Base-by-base conservation (phyloP, 2,797 vertebrate genomes). In the Cynodonichthys magdalenae region DNA sequence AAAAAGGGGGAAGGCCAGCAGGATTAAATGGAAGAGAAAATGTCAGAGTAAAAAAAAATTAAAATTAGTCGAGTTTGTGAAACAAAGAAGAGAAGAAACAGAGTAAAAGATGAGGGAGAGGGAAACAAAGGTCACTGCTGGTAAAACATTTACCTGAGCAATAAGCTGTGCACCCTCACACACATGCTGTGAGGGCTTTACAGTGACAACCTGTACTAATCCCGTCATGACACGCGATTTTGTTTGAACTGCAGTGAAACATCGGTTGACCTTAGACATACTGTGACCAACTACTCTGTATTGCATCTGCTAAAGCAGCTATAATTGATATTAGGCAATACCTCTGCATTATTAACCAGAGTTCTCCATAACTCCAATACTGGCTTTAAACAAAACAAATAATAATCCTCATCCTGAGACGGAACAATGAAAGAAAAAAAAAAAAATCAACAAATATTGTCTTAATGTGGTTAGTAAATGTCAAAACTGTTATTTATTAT, bases 121-220 rank as follows among this genome's bases (percentile, higher is more conserved):
- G 29, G 54, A 51, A 67, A 80, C 81, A 80, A 89, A 88, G 86
- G 83, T 86, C 68, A 6, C 15, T n/a, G 15, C 65, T 69, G 55
- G 84, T 86, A 60, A 83, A 86, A 90, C 75, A 85, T 89, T 86
- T 81, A 90, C 86, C 56, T 57, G 41, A 53, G 47, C 47, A 2
- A n/a, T 31, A 54, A 50, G 28, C 65, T 0, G 5, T 80, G 78
- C 51, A 70, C 75, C 59, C 61, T 74, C 53, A 74, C 71, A 73
- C 59, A 77, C 39, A 53, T 50, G 29, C n/a, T 44, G 54, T 17
- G 63, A 52, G 52, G 29, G 7, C 3, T 53, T 50, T 17, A 14
- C 12, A 20, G 44, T 28, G 31, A 51, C 28, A 15, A 18, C 29
- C 17, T 7, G 5, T 6, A 60, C 14, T 27, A 1, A 17, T 24